phyloP scores from a whole-genome alignment of 2,888 invertebrate genomes.

The Pseudococcus longispinus region DNA sequence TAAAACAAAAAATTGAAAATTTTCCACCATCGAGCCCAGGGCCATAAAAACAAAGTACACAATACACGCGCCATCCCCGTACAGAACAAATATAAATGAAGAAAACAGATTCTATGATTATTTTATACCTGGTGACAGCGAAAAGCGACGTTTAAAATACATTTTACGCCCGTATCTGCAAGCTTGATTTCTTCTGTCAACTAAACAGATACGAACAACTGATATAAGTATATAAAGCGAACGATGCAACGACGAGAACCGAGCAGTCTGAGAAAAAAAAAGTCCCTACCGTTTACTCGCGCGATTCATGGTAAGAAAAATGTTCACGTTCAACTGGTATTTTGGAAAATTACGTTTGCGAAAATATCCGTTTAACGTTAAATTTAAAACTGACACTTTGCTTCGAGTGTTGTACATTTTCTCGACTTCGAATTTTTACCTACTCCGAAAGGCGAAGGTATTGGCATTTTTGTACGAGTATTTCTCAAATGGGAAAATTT shows the following conservation, averaged over 20 bases:
- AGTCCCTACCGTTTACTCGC: not conserved
- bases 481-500: not conserved
- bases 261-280: not conserved
- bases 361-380: not conserved
- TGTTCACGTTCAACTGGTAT: not conserved
- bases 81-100: not conserved
- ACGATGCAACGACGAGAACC: not conserved
- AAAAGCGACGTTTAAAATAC: slow-evolving; percentile 8
- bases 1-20: not conserved
- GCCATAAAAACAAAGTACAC: not conserved
- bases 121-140: slow-evolving; percentile 19
- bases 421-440: not conserved
- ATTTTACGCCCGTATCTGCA: not conserved
- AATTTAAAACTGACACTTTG: not conserved
- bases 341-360: not conserved
- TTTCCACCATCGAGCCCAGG: not conserved
- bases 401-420: not conserved
- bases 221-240: not conserved
- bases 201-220: slow-evolving; percentile 19
- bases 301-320: not conserved
- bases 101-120: slow-evolving; percentile 14
- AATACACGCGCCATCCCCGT: not conserved
- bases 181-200: slow-evolving; percentile 24
- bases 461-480: not conserved
- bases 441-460: not conserved